phyloP scores from a whole-genome alignment of 30 jellyfish, hydroid and myxozoan genomes.

The Chironex yamaguchii region DNA sequence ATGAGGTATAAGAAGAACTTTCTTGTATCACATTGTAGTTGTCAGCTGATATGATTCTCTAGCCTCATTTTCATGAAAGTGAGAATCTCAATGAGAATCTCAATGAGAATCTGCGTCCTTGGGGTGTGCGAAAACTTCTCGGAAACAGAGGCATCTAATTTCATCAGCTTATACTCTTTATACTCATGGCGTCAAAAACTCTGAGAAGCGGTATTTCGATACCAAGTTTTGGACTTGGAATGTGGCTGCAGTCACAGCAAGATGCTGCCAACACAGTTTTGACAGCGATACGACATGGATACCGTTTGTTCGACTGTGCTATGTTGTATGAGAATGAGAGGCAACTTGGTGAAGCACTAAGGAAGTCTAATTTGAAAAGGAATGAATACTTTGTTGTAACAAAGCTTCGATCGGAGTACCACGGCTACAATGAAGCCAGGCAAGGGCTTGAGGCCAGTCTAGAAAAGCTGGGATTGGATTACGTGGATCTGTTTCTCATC shows the following conservation, averaged over 20 bases:
- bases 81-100: no score
- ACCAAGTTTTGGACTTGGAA: constrained; percentile 80
- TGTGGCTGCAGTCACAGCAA: constrained; percentile 38
- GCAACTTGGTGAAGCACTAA: constrained; percentile 86
- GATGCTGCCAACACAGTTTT: constrained; percentile 42
- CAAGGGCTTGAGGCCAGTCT: constrained; percentile 73
- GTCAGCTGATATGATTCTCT: no score
- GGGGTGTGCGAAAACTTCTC: no score
- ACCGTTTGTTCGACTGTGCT: constrained; percentile 92
- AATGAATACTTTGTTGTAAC: constrained; percentile 90
- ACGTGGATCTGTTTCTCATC: constrained; percentile 85
- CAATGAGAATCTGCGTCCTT: no score
- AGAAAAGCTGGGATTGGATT: constrained; percentile 67
- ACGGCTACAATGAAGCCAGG: constrained; percentile 77
- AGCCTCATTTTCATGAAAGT: no score
- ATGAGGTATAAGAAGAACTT: no score
- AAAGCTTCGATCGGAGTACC: constrained; percentile 63
- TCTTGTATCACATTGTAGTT: no score
- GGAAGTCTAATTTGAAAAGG: constrained; percentile 64
- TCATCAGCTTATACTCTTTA: no score
- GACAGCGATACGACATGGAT: constrained; percentile 81
- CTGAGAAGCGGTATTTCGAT: constrained; percentile 50
- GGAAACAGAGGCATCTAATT: no score
- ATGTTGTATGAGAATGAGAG: constrained; percentile 76
- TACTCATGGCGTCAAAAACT: not conserved